Percentiles rank a stretch among this genome's conserved stretches.
Conservation (phyloP, 2,797 vertebrate species). For the Buphagus erythrorhynchus region DNA sequence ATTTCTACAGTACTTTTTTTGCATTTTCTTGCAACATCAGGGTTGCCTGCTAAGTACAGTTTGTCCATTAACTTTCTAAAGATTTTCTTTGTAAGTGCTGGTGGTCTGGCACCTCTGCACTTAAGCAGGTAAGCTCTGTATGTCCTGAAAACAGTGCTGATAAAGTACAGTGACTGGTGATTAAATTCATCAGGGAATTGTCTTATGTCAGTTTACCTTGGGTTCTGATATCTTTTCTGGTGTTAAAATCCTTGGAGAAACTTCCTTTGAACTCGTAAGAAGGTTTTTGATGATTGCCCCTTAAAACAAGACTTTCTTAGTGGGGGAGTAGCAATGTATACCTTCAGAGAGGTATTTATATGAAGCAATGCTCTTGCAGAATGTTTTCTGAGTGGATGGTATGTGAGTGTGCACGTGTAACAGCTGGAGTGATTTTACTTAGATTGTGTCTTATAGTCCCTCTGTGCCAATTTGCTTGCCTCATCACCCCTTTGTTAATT, state of each 20-base stretch:
- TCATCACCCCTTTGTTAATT: conserved; percentile 39
- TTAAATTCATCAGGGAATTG: neutral
- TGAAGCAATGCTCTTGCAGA: neutral
- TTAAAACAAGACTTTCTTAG: neutral
- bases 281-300: neutral
- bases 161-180: neutral
- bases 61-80: neutral
- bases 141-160: neutral
- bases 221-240: neutral
- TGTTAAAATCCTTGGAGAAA: neutral
- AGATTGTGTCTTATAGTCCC: conserved; percentile 14
- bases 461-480: conserved; percentile 19
- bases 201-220: neutral
- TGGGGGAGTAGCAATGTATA: neutral
- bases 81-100: neutral
- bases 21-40: neutral
- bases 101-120: neutral
- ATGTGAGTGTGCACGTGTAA: neutral
- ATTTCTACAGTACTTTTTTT: neutral
- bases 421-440: conserved; percentile 19
- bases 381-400: neutral
- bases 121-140: neutral
- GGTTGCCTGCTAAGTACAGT: neutral
- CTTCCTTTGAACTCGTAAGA: neutral
- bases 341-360: neutral